Conservation (phyloP, 2,113 vertebrate species). For the Todiramphus chloris region DNA sequence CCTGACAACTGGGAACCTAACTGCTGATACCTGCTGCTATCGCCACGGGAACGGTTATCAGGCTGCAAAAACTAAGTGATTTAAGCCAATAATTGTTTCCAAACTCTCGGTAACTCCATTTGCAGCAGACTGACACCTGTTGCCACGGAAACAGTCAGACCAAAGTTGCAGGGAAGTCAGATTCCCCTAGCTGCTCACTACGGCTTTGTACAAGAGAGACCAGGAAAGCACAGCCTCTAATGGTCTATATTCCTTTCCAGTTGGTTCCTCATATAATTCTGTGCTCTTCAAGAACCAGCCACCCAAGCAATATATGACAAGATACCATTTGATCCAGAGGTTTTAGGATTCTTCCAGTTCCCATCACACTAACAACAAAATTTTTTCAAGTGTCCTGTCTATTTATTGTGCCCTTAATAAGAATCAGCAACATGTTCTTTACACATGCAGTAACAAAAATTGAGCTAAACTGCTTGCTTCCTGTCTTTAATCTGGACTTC, state of each 20-base stretch:
- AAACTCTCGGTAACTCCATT: neutral
- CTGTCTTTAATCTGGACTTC: neutral
- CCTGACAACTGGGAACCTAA: neutral
- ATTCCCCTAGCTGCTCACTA: neutral
- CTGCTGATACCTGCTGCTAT: neutral
- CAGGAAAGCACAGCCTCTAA: rapidly evolving
- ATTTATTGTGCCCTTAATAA: neutral
- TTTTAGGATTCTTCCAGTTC: neutral
- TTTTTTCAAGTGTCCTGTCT: neutral
- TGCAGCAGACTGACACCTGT: neutral
- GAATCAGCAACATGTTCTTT: neutral
- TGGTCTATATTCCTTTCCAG: neutral
- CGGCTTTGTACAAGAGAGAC: neutral
- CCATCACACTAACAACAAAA: neutral
- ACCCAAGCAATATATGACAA: neutral
- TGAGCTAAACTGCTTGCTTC: neutral
- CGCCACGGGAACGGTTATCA: neutral
- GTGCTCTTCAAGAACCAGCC: neutral
- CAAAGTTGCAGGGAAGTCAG: neutral
- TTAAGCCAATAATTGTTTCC: constrained; percentile 12
- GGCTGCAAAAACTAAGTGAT: neutral
- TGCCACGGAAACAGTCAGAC: neutral
- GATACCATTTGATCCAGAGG: neutral
- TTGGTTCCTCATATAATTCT: neutral
- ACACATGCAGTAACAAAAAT: neutral